A percentile compares a stretch with the other conserved stretches of the same genome.
These are phyloP conservation scores for Biston betularia DNA, from an alignment of 2,888 invertebrate species.

Conservation along the genomic window DNA sequence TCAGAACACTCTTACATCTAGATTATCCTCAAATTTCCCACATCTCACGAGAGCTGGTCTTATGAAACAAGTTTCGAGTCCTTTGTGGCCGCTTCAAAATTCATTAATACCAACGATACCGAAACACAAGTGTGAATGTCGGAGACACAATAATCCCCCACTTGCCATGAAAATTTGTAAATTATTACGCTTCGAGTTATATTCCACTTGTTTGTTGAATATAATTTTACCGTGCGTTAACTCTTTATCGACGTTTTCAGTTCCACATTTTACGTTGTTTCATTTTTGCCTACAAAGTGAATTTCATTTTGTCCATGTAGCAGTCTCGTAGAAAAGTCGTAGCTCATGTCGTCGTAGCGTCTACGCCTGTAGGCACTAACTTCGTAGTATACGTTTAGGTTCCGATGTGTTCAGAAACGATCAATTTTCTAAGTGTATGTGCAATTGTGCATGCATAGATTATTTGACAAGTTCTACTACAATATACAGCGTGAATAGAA, in stretches of 20 bases:
- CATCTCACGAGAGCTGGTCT: constrained; percentile 24
- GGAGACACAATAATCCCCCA: constrained; percentile 44
- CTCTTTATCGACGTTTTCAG: constrained; percentile 29
- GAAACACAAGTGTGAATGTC: constrained; percentile 30
- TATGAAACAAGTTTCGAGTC: constrained; percentile 39
- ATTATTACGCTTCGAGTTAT: constrained; percentile 23
- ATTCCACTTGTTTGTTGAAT: constrained; percentile 29
- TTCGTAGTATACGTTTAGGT: constrained; percentile 32
- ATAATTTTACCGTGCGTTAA: constrained; percentile 23
- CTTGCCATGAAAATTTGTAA: constrained; percentile 23
- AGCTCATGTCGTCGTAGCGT: constrained; percentile 41
- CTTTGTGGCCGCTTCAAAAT: constrained; percentile 34
- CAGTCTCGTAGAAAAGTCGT: constrained; percentile 44
- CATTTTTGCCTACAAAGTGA: constrained; percentile 40
- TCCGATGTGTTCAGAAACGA: constrained; percentile 27
- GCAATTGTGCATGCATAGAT: background rate
- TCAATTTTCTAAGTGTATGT: constrained; percentile 32
- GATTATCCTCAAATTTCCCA: constrained; percentile 19
- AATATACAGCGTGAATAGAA: too few relatives aligned
- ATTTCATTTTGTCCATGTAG: constrained; percentile 40
- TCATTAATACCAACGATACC: constrained; percentile 43
- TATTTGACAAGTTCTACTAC: background rate
- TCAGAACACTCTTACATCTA: constrained; percentile 8
- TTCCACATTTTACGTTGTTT: constrained; percentile 11
- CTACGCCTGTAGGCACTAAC: constrained; percentile 37